Base-by-base conservation (phyloP, 92 coral and sea anemone species). In the Pocillopora meandrina region DNA sequence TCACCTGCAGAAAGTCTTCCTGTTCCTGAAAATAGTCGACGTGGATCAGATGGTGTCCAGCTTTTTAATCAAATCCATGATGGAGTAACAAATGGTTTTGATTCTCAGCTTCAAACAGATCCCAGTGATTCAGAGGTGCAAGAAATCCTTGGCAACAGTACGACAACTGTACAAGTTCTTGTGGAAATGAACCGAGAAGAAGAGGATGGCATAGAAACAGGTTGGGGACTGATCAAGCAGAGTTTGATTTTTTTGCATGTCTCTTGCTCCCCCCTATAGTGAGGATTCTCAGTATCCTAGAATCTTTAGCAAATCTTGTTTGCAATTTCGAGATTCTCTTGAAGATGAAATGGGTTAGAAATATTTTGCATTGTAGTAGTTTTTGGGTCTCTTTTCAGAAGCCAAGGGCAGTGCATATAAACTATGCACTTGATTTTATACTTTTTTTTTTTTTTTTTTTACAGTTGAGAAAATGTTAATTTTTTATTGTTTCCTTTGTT, bases 161-260 rank as follows among this genome's bases (percentile, higher is more conserved):
- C 89, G 15, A 61, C 87, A 55, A 33, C 92, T 68, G 93, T 94
- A 21, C 93, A 94, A 75, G 93, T 94, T 49, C 89, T 78, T 77
- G 90, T 92, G 15, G 91, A 94, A 58, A 82, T 87, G 84, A 91
- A 92, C 31, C 80, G 70, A 9, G 66, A 65, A 9, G 85, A 68
- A 9, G 87, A 72, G 12, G 12, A 57, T 56, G 17, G 49, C 11
- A 35, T 67, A 56, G 47, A 79, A 19, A 52, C 86, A 89, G 92
- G 92, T 89, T 36, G 63, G 89, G 21, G 11, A 2, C 23, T 55
- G 52, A 42, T 42, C 52, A 42, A 42, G 5, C 52, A 42, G 52
- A 42, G 52, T 42, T 42, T 42, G 52, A 42, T 42, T 42, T 42
- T 26, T 42, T 42, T 42, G 52, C 52, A 0, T 42, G 52, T 42